Conservation (phyloP, 2,888 invertebrate genomes). For the Limnephilus auricula region DNA sequence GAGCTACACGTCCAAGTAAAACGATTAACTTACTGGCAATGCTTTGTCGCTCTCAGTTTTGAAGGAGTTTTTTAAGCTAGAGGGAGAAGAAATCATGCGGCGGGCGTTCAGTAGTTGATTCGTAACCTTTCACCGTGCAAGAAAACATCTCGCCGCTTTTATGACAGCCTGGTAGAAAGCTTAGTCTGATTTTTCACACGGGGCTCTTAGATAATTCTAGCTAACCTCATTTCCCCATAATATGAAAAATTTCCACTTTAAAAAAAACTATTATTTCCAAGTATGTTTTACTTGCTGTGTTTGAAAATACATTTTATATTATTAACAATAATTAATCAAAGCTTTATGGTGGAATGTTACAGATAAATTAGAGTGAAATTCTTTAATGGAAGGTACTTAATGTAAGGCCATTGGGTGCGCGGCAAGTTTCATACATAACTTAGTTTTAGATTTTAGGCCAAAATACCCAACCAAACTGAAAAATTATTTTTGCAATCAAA, state of each 20-base stretch:
- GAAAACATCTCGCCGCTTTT: conserved; percentile 37
- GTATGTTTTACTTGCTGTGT: too few species aligned
- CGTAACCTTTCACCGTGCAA: background rate
- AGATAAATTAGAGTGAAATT: too few species aligned
- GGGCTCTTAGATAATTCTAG: conserved; percentile 63
- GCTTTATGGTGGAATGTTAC: background rate
- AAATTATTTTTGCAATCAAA: too few species aligned
- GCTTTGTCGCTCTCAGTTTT: conserved; percentile 5
- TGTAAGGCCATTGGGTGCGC: too few species aligned
- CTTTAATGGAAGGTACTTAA: background rate
- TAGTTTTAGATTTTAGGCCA: too few species aligned
- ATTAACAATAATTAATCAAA: background rate
- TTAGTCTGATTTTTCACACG: conserved; percentile 66
- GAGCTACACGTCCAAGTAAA: conserved; percentile 39
- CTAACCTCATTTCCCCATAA: conserved; percentile 31
- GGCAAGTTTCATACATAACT: too few species aligned
- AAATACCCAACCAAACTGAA: too few species aligned
- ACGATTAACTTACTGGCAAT: background rate
- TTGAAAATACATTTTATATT: too few species aligned
- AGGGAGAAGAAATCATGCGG: conserved; percentile 49
- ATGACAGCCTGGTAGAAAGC: conserved; percentile 61
- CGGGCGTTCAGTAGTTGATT: conserved; percentile 38
- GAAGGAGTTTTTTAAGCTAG: conserved; percentile 19
- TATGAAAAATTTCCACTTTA: background rate
- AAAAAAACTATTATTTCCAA: too few species aligned